These are phyloP conservation scores for Camponotus floridanus DNA, from an alignment of 1,140 invertebrate genomes.

Conservation along the genomic window DNA sequence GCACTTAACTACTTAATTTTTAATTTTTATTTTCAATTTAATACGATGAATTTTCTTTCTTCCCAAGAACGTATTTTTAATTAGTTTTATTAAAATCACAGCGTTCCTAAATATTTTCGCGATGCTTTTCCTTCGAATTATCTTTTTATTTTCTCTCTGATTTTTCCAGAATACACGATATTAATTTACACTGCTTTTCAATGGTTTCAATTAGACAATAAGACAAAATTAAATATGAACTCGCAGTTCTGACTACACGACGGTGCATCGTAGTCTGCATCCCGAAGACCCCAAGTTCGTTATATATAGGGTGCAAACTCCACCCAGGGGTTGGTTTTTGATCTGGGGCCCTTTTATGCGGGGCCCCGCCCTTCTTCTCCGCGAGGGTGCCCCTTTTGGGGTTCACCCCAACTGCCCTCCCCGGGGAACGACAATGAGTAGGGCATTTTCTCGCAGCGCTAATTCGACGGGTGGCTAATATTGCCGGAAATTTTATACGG, in stretches of 20 bases:
- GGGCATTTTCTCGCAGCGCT: slow-evolving; percentile 80
- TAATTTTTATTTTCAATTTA: slow-evolving; percentile 8
- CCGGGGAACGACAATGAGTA: slow-evolving; percentile 78
- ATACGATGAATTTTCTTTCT: background rate
- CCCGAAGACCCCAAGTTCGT: slow-evolving; percentile 37
- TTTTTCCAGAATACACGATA: background rate
- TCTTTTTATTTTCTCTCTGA: background rate
- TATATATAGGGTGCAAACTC: slow-evolving; percentile 82
- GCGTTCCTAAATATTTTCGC: background rate
- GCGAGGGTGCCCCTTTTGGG: slow-evolving; percentile 68
- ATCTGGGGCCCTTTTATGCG: slow-evolving; percentile 75
- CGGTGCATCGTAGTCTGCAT: slow-evolving; percentile 77
- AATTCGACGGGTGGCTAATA: slow-evolving; percentile 82
- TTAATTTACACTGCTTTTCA: background rate
- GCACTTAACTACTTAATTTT: slow-evolving; percentile 34
- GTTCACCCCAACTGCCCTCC: slow-evolving; percentile 71
- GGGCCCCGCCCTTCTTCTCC: slow-evolving; percentile 82
- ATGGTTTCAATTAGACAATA: slow-evolving; percentile 10
- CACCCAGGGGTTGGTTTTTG: slow-evolving; percentile 85
- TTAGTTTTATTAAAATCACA: background rate
- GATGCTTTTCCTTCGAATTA: background rate
- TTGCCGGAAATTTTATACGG: slow-evolving; percentile 79
- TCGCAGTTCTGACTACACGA: slow-evolving; percentile 63
- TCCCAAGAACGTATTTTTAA: background rate
- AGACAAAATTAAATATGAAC: background rate